A percentile compares a stretch with the other conserved stretches of the same genome.
Evolutionary conservation across 2,888 invertebrate species (phyloP).

Genomic region (Reticulitermes lucifugus): DNA sequence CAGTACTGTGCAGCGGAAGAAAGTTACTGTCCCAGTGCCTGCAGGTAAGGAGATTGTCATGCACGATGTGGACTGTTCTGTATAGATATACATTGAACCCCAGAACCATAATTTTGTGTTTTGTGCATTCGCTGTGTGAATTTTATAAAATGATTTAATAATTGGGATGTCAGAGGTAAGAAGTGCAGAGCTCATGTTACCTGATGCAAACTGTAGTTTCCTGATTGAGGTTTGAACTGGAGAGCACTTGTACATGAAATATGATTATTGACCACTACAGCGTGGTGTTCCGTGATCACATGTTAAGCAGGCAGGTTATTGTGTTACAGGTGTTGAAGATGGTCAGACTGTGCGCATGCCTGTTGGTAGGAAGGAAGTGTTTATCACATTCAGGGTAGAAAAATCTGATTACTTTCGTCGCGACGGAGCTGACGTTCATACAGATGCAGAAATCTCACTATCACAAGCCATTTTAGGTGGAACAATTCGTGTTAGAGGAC

Average conservation of each 20-base stretch:
- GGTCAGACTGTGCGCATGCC: slow-evolving; percentile 97
- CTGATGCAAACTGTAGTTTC: too few relatives aligned
- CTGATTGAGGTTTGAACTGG: too few relatives aligned
- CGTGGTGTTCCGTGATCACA: too few relatives aligned
- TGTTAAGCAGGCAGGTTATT: not conserved
- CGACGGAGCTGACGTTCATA: slow-evolving; percentile 96
- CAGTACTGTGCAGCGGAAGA: slow-evolving; percentile 87
- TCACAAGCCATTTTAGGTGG: slow-evolving; percentile 96
- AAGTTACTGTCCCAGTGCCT: slow-evolving; percentile 93
- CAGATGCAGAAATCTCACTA: slow-evolving; percentile 90
- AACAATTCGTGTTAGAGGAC: slow-evolving; percentile 89
- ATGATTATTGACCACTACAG: too few relatives aligned
- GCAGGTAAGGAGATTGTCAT: slow-evolving; percentile 66
- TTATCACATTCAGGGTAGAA: slow-evolving; percentile 93
- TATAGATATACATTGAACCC: not conserved
- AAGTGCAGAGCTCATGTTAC: too few relatives aligned
- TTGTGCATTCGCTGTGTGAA: too few relatives aligned
- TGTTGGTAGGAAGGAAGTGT: slow-evolving; percentile 89
- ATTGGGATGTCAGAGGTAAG: too few relatives aligned
- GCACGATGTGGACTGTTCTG: not conserved
- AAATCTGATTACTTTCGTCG: slow-evolving; percentile 90
- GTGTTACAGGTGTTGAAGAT: slow-evolving; percentile 85
- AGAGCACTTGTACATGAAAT: too few relatives aligned
- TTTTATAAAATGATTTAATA: too few relatives aligned
- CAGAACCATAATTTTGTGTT: too few relatives aligned